Evolutionary conservation across 2,888 invertebrate species (phyloP).

Genomic region (Drosophila limbata): DNA sequence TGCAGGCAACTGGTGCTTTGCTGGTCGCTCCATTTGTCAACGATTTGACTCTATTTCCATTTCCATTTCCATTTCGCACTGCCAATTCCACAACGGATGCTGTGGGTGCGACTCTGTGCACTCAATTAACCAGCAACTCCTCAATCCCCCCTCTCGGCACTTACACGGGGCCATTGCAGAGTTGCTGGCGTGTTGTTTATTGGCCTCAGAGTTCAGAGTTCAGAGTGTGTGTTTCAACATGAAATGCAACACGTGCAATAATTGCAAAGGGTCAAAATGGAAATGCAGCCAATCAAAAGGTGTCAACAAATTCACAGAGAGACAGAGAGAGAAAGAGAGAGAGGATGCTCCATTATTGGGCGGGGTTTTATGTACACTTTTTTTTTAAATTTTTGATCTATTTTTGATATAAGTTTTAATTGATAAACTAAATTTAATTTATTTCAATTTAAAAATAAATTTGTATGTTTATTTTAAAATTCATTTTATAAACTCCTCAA

Average conservation of each 20-base stretch:
- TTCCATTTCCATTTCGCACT: conserved; percentile 7
- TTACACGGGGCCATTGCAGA: neutral
- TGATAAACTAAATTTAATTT: too few species aligned
- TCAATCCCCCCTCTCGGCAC: neutral
- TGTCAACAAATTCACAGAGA: neutral
- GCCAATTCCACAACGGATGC: conserved; percentile 33
- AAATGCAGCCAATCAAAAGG: conserved; percentile 17
- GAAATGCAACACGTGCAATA: conserved; percentile 11
- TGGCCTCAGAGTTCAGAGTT: neutral
- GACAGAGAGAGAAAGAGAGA: too few species aligned
- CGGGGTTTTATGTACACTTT: too few species aligned
- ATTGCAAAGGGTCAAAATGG: conserved; percentile 6
- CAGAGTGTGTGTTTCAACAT: conserved; percentile 7
- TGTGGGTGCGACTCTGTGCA: conserved; percentile 55
- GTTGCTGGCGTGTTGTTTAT: neutral
- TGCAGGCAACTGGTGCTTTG: conserved; percentile 16
- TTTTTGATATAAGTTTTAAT: too few species aligned
- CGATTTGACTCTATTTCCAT: conserved; percentile 34
- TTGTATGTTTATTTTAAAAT: too few species aligned
- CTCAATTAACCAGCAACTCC: conserved; percentile 54
- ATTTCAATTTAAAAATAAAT: too few species aligned
- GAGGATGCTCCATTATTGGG: neutral
- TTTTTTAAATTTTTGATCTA: too few species aligned
- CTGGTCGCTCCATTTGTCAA: conserved; percentile 58
- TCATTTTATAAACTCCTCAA: too few species aligned